Evolutionary conservation across 2,797 vertebrate genomes (phyloP).

Genomic region (Amphiprion clarkii): DNA sequence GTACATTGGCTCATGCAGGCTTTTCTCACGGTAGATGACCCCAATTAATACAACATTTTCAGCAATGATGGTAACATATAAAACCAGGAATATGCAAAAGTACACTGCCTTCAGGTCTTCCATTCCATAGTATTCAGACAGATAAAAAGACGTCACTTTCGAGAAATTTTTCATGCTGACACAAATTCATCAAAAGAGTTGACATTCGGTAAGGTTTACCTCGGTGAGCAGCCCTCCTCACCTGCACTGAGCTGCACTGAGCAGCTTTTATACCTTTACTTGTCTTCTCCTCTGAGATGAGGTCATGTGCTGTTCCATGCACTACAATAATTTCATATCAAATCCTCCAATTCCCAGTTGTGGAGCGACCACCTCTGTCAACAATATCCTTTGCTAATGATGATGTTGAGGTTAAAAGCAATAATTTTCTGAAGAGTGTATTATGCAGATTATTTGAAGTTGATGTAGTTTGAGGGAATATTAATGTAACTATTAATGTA

Average conservation of each 20-base stretch:
- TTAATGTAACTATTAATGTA: too few species aligned
- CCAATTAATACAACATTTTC: slow-evolving; percentile 55
- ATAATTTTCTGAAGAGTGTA: too few species aligned
- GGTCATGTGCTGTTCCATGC: slow-evolving; percentile 4
- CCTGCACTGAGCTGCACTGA: background rate
- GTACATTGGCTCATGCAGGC: slow-evolving; percentile 73
- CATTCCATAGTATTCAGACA: slow-evolving; percentile 62
- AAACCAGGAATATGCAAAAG: slow-evolving; percentile 62
- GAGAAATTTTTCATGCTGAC: slow-evolving; percentile 59
- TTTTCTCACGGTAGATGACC: slow-evolving; percentile 58
- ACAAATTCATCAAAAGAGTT: background rate
- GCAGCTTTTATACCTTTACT: slow-evolving; percentile 4
- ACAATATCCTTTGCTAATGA: too few species aligned
- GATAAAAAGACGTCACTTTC: slow-evolving; percentile 42
- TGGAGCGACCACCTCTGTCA: too few species aligned
- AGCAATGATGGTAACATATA: slow-evolving; percentile 57
- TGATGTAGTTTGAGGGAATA: too few species aligned
- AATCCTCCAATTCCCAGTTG: background rate
- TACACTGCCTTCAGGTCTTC: slow-evolving; percentile 50
- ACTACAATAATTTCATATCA: slow-evolving; percentile 14
- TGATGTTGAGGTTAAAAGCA: too few species aligned
- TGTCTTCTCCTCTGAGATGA: background rate
- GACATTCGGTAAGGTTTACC: background rate
- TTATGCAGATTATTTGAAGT: too few species aligned
- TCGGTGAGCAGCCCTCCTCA: background rate